Base-by-base conservation (phyloP, 2,113 vertebrate genomes). In the Peromyscus californicus region DNA sequence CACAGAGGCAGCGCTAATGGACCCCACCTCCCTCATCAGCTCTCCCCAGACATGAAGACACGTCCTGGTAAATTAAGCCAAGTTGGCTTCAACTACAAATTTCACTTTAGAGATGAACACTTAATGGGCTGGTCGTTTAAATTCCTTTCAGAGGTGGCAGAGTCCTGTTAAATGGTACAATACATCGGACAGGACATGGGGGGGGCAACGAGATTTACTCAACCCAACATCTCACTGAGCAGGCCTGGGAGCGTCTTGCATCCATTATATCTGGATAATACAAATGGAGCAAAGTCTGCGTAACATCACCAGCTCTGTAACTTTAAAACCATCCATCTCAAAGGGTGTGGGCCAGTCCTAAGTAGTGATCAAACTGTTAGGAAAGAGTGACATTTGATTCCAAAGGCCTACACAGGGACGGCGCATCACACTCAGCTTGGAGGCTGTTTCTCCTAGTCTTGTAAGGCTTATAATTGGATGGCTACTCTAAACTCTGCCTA, bases 41-140 rank as follows among this genome's bases (percentile, higher is more conserved):
- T 91, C 87, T 57, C 1, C 1, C 93, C 93, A 80, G 51, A 42
- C 72, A 94, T 39, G 96, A 97, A 93, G 96, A 96, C 67, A 94
- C 96, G 95, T 96, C 98, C 98, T 97, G 94, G 96, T 95, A 97
- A 88, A 98, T 97, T 94, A 98, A 97, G 93, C 90, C 98, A 96
- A 94, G 96, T 97, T 98, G 96, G 74, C 91, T 98, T 87, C 98
- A 98, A 97, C 93, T 98, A 96, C 98, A 94, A 93, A 95, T 5
- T 97, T 96, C 96, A 98, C 91, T 26, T 59, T 97, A 97, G 94
- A 97, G 83, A 98, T 97, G 89, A 97, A 93, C 97, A 89, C 89
- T 98, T 97, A 98, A 97, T 96, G 96, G 96, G 31, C 90, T 98
- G 89, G 90, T 78, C 96, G 93, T 95, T 96, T 97, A 97, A 98